Base-by-base conservation (phyloP, 2,888 invertebrate genomes). In the Nomada ruficornis region DNA sequence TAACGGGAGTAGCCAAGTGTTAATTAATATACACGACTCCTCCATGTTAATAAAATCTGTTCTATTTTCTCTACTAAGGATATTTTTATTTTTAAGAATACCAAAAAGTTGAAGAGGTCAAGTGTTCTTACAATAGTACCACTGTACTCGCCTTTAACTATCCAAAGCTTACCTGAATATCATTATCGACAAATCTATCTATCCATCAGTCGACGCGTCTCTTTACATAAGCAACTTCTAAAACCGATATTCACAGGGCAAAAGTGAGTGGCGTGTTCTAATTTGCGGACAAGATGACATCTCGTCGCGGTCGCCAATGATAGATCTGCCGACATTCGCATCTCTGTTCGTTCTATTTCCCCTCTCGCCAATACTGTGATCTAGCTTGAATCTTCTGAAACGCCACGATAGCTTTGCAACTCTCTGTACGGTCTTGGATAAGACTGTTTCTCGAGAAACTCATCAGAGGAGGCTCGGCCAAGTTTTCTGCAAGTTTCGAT, bases 241-340 rank as follows among this genome's bases (percentile, higher is more conserved):
- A n/a, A 63, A 63, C 7, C 20, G 42, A 20, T n/a, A 15, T 47
- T 13, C 64, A 11, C 20, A 52, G 54, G 59, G 72, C 23, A 70
- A 57, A 75, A 69, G 67, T 54, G 57, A 65, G 63, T 29, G 55
- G 55, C 73, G 64, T 59, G 69, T 57, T 76, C 69, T 72, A 82
- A 84, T 82, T 79, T 77, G 79, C 73, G 71, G 69, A 72, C 71
- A 64, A 52, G 57, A 42, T 50, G 68, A 62, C 55, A 47, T 70
- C 79, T 68, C 70, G 73, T 82, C 79, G 78, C 82, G 82, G 78
- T 72, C 60, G 69, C 18, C 11, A 60, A 18, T 71, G 79, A 77
- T 64, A 64, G 75, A 70, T 71, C 72, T 52, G 47, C 70, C 68
- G 71, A 44, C 62, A 62, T 62, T 52, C 36, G 65, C 63, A 57